phyloP scores from a whole-genome alignment of 1,140 invertebrate genomes.

The Scaptomyza montana region DNA sequence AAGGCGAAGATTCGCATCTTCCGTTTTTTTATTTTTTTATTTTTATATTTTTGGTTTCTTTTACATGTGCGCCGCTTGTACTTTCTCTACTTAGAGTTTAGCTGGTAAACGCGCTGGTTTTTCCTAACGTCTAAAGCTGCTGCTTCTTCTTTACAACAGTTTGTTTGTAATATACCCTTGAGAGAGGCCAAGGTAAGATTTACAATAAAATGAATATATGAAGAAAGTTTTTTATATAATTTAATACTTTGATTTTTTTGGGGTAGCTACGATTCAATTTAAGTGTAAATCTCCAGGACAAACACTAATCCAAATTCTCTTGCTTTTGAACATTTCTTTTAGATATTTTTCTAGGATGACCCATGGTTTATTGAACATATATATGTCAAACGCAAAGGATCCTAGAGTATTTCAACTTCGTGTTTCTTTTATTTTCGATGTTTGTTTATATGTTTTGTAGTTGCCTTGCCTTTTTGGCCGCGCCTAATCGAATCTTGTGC shows the following conservation, averaged over 20 bases:
- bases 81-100: constrained; percentile 66
- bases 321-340: neutral
- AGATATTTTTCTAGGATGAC: too few species aligned
- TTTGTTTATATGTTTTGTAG: constrained; percentile 23
- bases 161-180: constrained; percentile 35
- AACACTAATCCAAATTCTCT: neutral
- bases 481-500: constrained; percentile 58
- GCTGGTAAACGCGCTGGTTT: constrained; percentile 50
- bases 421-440: neutral
- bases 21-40: constrained; percentile 29
- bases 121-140: constrained; percentile 29
- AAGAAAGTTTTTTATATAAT: neutral
- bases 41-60: constrained; percentile 39
- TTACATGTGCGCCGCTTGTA: constrained; percentile 56
- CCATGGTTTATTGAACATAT: too few species aligned
- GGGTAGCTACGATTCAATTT: too few species aligned
- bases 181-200: constrained; percentile 9
- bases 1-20: constrained; percentile 61
- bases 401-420: constrained; percentile 5
- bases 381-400: neutral
- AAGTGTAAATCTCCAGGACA: too few species aligned
- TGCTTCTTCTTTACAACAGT: constrained; percentile 4
- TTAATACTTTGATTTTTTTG: too few species aligned
- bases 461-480: constrained; percentile 45
- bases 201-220: neutral